Base-by-base conservation (phyloP, 1,140 invertebrate species). In the Drosophila setifemur region DNA sequence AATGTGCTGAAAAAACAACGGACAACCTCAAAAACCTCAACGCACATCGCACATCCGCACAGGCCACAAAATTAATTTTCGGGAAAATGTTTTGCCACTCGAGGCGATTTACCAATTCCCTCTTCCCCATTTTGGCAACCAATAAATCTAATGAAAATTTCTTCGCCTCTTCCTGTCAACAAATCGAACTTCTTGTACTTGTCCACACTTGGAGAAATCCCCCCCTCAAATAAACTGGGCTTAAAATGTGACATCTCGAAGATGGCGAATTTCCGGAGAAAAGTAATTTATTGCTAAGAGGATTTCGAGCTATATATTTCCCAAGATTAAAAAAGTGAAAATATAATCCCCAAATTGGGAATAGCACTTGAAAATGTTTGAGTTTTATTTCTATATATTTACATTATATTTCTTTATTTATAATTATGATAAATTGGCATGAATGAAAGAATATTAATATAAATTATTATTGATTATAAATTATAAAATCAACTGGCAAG, bases 131-230 rank as follows among this genome's bases (percentile, higher is more conserved):
- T 49, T 49, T 57, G 55, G 12, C 72, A 68, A 73, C 85, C 77
- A 73, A 82, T 82, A 82, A 82, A 70, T 77, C 73, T 82, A 82
- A 82, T 82, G 77, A 78, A 73, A 73, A 78, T 83, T 64, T 57
- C 44, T 42, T 31, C 49, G 43, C 19, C 40, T 55, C 45, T 25
- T 23, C 43, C 63, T 75, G 64, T 75, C 49, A 55, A 49, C 54
- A 37, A 61, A 60, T 75, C 71, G 58, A 53, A 47, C 25, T 29
- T 40, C 48, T 66, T n/a, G 25, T 14, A 23, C 57, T 63, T 18
- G 35, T n/a, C 25, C 26, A 58, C 57, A 61, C 57, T 33, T 16
- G 14, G 28, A 21, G 21, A 61, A 60, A 28, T 29, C 19, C 21
- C 9, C 37, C n/a, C n/a, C n/a, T n/a, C n/a, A n/a, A n/a, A n/a